A percentile compares a stretch with the other conserved stretches of the same genome.
Evolutionary conservation across 2,888 invertebrate species (phyloP).

Genomic region (Dryobota labecula): DNA sequence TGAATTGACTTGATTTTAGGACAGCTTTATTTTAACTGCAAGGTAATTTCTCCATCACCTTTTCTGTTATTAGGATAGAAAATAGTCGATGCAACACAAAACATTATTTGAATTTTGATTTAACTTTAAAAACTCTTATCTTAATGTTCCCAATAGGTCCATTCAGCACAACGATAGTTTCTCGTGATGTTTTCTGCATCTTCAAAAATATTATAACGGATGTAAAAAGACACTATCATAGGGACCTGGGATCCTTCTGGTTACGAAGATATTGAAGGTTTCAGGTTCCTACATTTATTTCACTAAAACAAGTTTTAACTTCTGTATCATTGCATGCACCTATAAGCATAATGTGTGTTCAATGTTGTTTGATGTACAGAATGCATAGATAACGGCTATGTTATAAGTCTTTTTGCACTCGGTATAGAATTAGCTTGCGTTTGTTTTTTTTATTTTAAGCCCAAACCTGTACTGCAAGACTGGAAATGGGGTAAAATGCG

Average conservation of each 20-base stretch:
- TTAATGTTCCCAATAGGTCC: background rate
- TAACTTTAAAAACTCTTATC: background rate
- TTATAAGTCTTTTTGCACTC: background rate
- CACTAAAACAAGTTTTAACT: background rate
- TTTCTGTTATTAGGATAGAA: background rate
- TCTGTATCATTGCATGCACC: background rate
- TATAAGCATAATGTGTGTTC: background rate
- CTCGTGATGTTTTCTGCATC: background rate
- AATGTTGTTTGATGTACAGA: background rate
- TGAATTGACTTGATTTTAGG: background rate
- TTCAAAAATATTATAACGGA: background rate
- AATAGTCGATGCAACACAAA: background rate
- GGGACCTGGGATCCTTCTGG: background rate
- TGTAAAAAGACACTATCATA: background rate
- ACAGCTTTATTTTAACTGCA: background rate
- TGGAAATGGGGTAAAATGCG: background rate
- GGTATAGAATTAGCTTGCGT: background rate
- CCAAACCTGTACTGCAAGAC: too few species aligned
- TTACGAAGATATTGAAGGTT: background rate
- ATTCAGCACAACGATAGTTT: background rate
- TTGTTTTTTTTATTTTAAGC: too few species aligned
- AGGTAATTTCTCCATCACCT: too few species aligned
- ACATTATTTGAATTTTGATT: background rate
- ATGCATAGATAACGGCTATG: too few species aligned
- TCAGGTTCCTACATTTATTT: background rate